Conservation (phyloP, 2,888 invertebrate species). For the Imbricaverruca yamaguchii region DNA sequence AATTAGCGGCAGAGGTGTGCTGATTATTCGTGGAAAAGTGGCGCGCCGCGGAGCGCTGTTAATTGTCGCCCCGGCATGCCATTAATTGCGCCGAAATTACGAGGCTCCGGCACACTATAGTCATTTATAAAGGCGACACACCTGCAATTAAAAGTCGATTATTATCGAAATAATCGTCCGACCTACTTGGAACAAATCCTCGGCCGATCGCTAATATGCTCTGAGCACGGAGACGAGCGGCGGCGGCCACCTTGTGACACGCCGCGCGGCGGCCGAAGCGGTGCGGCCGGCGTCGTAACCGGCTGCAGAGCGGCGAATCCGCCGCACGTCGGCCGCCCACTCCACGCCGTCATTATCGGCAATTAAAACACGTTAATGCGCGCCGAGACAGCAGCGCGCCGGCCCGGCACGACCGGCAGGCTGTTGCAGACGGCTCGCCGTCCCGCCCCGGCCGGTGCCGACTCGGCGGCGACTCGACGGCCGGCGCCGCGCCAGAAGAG, state of each 20-base stretch:
- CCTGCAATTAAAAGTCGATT: slow-evolving; percentile 21
- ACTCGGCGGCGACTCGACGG: too few species aligned
- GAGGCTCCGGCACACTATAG: neutral
- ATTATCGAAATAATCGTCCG: neutral
- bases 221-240: neutral
- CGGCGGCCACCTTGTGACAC: neutral
- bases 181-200: neutral
- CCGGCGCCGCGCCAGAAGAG: neutral
- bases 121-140: slow-evolving; percentile 18
- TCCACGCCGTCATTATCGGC: neutral
- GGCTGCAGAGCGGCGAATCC: neutral
- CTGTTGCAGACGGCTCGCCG: too few species aligned
- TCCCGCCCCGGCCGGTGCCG: too few species aligned
- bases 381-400: neutral
- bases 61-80: slow-evolving; percentile 2
- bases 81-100: slow-evolving; percentile 14
- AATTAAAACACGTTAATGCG: neutral
- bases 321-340: neutral
- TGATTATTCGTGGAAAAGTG: slow-evolving; percentile 13
- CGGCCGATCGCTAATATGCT: neutral
- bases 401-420: neutral
- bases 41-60: neutral
- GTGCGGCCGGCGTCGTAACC: neutral
- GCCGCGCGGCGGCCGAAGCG: neutral
- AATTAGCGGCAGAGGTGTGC: neutral